phyloP scores from a whole-genome alignment of 2,888 invertebrate species.

The Ptychoptera albimana region DNA sequence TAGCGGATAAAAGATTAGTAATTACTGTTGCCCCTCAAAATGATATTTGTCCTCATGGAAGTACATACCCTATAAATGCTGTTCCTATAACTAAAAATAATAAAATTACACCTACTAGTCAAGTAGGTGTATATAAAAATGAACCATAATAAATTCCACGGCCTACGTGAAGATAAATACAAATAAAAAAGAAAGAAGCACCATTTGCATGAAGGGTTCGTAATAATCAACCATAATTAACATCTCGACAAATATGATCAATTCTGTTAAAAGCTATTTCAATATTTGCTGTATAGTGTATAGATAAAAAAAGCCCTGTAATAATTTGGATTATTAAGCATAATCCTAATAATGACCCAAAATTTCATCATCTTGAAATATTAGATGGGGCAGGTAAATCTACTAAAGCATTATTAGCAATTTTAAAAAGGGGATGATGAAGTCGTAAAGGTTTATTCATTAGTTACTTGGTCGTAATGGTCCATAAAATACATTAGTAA shows the following conservation, averaged over 20 bases:
- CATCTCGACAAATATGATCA: conserved; percentile 51
- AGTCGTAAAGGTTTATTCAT: conserved; percentile 35
- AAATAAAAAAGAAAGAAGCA: conserved; percentile 56
- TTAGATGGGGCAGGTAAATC: conserved; percentile 43
- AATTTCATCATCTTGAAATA: conserved; percentile 50
- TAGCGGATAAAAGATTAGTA: conserved; percentile 55
- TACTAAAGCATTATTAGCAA: conserved; percentile 40
- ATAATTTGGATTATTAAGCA: conserved; percentile 49
- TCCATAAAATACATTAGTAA: conserved; percentile 38
- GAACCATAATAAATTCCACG: conserved; percentile 44
- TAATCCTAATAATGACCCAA: conserved; percentile 46
- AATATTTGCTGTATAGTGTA: conserved; percentile 50
- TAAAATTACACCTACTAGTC: conserved; percentile 44
- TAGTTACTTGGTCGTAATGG: conserved; percentile 34
- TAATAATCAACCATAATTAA: conserved; percentile 50
- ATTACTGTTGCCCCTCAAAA: conserved; percentile 68
- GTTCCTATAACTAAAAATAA: conserved; percentile 47
- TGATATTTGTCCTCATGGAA: conserved; percentile 63
- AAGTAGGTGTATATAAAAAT: conserved; percentile 35
- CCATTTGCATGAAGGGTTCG: conserved; percentile 53
- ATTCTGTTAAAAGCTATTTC: conserved; percentile 48
- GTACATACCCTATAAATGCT: conserved; percentile 56
- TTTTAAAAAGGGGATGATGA: conserved; percentile 36
- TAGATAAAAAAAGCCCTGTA: conserved; percentile 50
- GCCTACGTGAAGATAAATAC: conserved; percentile 49